A percentile compares a stretch with the other conserved stretches of the same genome.
These are phyloP conservation scores for Drosophila leontia DNA, from an alignment of 1,140 invertebrate species.

Conservation along the genomic window DNA sequence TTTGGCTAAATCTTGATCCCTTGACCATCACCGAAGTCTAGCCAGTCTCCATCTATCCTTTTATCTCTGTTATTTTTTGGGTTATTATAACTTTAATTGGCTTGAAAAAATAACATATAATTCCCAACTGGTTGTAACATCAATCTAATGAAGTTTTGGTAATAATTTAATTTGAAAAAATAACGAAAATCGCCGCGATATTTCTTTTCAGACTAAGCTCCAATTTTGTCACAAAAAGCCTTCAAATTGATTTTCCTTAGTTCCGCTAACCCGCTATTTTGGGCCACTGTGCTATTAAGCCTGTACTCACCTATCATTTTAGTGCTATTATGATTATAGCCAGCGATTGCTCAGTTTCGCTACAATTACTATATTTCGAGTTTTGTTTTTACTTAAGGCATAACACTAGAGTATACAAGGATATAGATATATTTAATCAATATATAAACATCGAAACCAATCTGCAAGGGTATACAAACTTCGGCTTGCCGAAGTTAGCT, in stretches of 20 bases:
- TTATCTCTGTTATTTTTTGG: background rate
- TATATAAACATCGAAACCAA: too few relatives aligned
- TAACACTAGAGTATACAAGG: background rate
- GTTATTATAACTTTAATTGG: background rate
- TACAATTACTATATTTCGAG: slow-evolving; percentile 12
- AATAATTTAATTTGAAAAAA: background rate
- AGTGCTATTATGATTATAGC: slow-evolving; percentile 5
- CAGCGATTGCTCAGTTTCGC: slow-evolving; percentile 15
- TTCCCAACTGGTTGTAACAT: too few relatives aligned
- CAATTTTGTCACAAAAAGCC: background rate
- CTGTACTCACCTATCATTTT: background rate
- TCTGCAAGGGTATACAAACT: too few relatives aligned
- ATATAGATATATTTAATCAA: too few relatives aligned
- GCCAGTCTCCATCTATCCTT: background rate
- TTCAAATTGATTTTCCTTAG: background rate
- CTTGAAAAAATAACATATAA: too few relatives aligned
- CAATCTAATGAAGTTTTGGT: background rate
- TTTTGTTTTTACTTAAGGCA: slow-evolving; percentile 15
- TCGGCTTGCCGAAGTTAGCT: too few relatives aligned
- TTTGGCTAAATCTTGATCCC: background rate
- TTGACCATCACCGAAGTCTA: background rate
- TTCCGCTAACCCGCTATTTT: slow-evolving; percentile 7
- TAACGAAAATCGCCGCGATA: background rate
- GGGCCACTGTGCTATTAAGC: background rate
- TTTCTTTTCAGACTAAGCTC: background rate